Evolutionary conservation across 2,113 vertebrate species (phyloP).

Genomic region (Brevimyrus niger): DNA sequence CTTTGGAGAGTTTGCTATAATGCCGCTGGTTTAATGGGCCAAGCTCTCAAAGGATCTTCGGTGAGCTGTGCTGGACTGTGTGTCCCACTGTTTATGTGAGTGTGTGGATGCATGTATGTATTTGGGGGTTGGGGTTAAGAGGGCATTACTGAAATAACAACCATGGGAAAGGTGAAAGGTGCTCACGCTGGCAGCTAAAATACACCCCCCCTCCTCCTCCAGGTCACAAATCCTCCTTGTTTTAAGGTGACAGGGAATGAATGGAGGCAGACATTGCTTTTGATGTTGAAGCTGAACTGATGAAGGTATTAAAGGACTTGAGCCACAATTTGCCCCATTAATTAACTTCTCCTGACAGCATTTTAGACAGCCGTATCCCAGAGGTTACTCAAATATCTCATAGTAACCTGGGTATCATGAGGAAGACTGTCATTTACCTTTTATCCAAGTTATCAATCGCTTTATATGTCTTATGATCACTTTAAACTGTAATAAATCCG

Average conservation of each 20-base stretch:
- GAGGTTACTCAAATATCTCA: neutral
- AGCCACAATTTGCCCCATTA: conserved; percentile 2
- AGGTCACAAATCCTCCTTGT: conserved; percentile 20
- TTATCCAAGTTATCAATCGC: neutral
- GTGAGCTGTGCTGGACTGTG: neutral
- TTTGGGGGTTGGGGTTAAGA: conserved; percentile 5
- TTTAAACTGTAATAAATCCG: neutral
- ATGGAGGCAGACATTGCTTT: neutral
- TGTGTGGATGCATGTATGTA: neutral
- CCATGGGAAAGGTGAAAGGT: conserved; percentile 19
- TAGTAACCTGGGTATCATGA: neutral
- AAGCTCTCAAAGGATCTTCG: neutral
- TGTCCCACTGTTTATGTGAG: neutral
- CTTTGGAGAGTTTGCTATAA: neutral
- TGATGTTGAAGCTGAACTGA: conserved; percentile 9
- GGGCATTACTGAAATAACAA: conserved; percentile 18
- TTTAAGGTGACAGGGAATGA: conserved; percentile 16
- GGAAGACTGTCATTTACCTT: neutral
- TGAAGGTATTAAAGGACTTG: neutral
- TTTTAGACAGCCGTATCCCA: neutral
- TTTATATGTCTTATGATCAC: neutral
- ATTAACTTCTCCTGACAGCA: neutral
- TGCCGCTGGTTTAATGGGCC: neutral
- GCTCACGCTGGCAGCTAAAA: conserved; percentile 11
- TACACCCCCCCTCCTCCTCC: neutral